Base-by-base conservation (phyloP, 2,797 vertebrate species). In the Hyperoplus immaculatus region DNA sequence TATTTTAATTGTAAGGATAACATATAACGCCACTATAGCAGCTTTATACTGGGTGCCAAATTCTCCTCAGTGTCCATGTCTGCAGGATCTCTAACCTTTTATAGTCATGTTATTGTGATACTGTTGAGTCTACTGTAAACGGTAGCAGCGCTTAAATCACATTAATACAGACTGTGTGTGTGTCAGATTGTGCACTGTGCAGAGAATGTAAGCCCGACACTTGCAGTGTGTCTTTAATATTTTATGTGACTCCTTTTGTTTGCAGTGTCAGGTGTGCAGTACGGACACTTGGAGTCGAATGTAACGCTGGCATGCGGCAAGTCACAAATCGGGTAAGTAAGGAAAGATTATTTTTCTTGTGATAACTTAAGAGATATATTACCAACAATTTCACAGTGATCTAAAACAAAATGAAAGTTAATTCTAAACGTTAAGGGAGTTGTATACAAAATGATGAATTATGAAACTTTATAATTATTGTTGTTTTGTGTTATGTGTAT, bases 251-350 rank as follows among this genome's bases (percentile, higher is more conserved):
- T 45, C 85, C 41, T 88, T 29, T 77, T 89, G 77, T 92, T 87
- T 86, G 72, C 92, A 95, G 95, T 95, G 88, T 94, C 92, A 88
- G 92, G 75, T 21, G 78, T 95, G 66, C 94, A 94, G 88, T 95
- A 92, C 12, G 93, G 94, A 21, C 84, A 55, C 61, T 82, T 96
- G 92, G 92, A 90, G 36, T 94, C 93, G 3, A 95, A 93, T 77
- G 91, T 96, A 85, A 96, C 92, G 15, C 90, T 96, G 87, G 82
- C 81, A 58, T 96, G 95, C 42, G 90, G 93, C 84, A 90, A 88
- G 42, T 87, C 89, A 62, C 83, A 81, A 66, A 73, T 45, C 56
- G 86, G 94, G 95, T 96, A 89, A 80, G 93, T 66, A 65, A 16
- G 42, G 10, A 67, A 42, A 63, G 29, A 62, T 2, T 1, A 36